Conservation (phyloP, 2,113 vertebrate genomes). For the Erpornis zantholeuca region DNA sequence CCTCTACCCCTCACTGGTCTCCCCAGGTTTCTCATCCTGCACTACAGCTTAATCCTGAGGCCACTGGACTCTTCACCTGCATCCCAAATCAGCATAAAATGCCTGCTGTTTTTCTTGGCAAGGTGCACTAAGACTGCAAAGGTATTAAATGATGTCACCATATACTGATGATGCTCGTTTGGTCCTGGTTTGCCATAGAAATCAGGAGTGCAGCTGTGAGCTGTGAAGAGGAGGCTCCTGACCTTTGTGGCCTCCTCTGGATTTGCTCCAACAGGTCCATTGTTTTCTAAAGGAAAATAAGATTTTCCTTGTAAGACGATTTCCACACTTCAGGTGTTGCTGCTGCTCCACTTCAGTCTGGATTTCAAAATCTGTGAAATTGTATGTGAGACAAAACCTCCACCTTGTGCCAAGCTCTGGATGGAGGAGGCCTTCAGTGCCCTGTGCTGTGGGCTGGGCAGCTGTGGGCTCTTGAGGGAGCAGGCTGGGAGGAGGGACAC, state of each 20-base stretch:
- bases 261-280: neutral
- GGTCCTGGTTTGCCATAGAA: neutral
- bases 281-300: neutral
- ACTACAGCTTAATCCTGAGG: neutral
- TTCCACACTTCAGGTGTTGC: neutral
- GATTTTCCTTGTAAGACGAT: neutral
- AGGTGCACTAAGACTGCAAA: neutral
- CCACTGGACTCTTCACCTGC: neutral
- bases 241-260: neutral
- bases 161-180: neutral
- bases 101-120: neutral
- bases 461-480: neutral
- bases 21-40: neutral
- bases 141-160: neutral
- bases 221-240: neutral
- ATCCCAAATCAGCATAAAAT: neutral
- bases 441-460: neutral
- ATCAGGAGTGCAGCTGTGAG: neutral
- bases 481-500: neutral
- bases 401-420: neutral
- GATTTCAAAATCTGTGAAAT: neutral
- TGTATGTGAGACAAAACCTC: fast-evolving
- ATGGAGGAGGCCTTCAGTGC: neutral
- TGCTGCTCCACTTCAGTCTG: fast-evolving
- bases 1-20: neutral